Evolutionary conservation across 2,113 vertebrate genomes (phyloP).

Genomic region (human (Homo sapiens)): DNA sequence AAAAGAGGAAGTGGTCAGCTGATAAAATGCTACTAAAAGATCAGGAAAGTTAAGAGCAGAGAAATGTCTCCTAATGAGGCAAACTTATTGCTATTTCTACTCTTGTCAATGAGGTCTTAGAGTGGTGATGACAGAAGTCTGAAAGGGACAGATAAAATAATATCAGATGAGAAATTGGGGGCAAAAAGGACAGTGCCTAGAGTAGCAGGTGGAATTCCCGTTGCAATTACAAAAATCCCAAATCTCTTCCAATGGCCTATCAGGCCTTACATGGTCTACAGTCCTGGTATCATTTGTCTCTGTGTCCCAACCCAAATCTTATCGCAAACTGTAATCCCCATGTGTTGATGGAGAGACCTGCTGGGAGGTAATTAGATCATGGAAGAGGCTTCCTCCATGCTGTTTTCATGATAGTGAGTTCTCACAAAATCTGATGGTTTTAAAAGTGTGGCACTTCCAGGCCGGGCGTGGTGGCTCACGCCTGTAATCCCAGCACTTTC

Average conservation of each 20-base stretch:
- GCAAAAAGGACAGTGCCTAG: neutral
- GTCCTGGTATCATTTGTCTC: too few relatives aligned
- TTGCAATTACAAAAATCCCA: neutral
- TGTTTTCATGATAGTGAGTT: too few relatives aligned
- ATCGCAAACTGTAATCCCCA: too few relatives aligned
- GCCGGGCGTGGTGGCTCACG: too few relatives aligned
- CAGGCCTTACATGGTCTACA: neutral
- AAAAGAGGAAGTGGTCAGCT: neutral
- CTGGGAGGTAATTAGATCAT: too few relatives aligned
- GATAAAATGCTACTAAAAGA: neutral
- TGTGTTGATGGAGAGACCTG: too few relatives aligned
- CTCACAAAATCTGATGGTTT: too few relatives aligned
- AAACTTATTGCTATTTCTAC: neutral
- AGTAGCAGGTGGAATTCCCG: neutral
- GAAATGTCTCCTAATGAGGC: neutral
- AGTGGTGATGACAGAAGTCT: neutral
- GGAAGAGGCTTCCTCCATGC: too few relatives aligned
- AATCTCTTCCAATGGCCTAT: neutral
- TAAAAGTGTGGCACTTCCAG: too few relatives aligned
- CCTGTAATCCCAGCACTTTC: too few relatives aligned
- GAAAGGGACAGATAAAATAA: neutral
- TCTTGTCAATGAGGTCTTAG: neutral
- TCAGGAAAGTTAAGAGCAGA: neutral
- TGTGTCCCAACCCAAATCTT: too few relatives aligned
- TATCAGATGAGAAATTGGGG: neutral